These are phyloP conservation scores for Salvator merianae DNA, from an alignment of 2,113 vertebrate genomes.

Conservation along the genomic window DNA sequence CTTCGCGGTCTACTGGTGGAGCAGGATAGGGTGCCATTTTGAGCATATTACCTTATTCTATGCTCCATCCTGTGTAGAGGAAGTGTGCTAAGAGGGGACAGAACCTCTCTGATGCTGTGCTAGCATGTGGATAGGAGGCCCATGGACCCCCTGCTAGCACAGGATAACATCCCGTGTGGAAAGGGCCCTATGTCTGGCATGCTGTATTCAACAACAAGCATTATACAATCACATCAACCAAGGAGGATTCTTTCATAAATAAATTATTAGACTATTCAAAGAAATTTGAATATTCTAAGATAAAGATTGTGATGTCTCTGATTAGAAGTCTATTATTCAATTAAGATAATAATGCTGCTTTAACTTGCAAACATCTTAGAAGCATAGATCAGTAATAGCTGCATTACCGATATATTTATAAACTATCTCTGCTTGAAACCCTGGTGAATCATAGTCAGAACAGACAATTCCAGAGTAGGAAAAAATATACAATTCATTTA, in stretches of 20 bases:
- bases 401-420: background rate
- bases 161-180: too few species aligned
- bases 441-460: background rate
- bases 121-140: too few species aligned
- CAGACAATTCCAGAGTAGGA: background rate
- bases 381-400: background rate
- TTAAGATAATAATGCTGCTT: slow-evolving; percentile 11
- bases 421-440: background rate
- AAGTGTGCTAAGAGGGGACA: too few species aligned
- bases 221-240: slow-evolving; percentile 29
- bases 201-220: background rate
- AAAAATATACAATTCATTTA: background rate
- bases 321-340: slow-evolving; percentile 5
- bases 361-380: background rate
- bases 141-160: too few species aligned
- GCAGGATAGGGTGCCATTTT: too few species aligned
- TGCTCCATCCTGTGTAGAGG: too few species aligned
- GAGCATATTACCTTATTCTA: too few species aligned
- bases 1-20: too few species aligned
- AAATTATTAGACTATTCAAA: slow-evolving; percentile 30
- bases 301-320: background rate
- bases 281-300: slow-evolving; percentile 8
- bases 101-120: too few species aligned
- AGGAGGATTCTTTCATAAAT: slow-evolving; percentile 21
- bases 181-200: slow-evolving; percentile 10